Conservation (phyloP, 2,888 invertebrate species). For the Dynastes hyllus region DNA sequence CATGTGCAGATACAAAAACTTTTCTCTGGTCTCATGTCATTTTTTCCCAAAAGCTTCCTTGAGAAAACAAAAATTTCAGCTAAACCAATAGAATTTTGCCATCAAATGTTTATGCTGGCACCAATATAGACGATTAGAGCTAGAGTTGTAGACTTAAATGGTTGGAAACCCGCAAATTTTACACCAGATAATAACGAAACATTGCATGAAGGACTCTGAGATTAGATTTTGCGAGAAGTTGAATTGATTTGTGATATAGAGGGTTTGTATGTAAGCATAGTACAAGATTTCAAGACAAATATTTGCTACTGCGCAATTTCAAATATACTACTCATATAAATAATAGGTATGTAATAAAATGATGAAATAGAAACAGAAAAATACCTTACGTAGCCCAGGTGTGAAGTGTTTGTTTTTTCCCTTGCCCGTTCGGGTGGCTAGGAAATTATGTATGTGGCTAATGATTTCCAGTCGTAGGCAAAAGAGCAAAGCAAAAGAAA, state of each 20-base stretch:
- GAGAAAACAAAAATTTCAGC: slow-evolving; percentile 67
- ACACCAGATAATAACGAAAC: slow-evolving; percentile 19
- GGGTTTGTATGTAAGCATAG: no score
- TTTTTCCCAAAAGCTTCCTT: slow-evolving; percentile 52
- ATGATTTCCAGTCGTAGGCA: no score
- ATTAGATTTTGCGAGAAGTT: slow-evolving; percentile 40
- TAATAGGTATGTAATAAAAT: no score
- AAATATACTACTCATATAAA: no score
- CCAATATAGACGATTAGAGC: slow-evolving; percentile 67
- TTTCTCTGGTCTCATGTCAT: background rate
- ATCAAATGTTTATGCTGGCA: slow-evolving; percentile 69
- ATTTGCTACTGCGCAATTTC: no score
- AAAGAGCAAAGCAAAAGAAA: no score
- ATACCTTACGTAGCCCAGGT: no score
- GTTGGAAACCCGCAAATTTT: slow-evolving; percentile 60
- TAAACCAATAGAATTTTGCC: slow-evolving; percentile 65
- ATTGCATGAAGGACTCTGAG: slow-evolving; percentile 19
- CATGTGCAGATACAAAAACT: background rate
- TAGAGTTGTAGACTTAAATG: slow-evolving; percentile 66
- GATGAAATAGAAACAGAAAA: no score
- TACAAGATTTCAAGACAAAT: no score
- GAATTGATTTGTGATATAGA: slow-evolving; percentile 16
- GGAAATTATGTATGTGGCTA: no score
- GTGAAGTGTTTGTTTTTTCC: no score
- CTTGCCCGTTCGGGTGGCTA: no score